These are phyloP conservation scores for Dryas iulia DNA, from an alignment of 1,140 invertebrate genomes.

Conservation along the genomic window DNA sequence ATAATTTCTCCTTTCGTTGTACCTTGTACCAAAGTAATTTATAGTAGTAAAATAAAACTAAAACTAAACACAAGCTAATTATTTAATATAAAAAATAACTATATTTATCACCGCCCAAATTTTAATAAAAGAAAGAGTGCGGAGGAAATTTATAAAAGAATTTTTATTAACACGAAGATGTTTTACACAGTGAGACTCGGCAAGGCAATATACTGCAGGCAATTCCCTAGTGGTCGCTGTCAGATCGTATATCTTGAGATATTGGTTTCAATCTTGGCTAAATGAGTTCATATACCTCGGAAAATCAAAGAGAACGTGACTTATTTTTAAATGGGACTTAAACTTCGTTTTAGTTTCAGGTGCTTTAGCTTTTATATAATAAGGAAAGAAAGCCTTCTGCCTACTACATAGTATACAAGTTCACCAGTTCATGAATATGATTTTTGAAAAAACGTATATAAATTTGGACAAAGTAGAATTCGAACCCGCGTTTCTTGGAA, in stretches of 20 bases:
- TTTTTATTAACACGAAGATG: neutral
- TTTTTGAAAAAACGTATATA: too few species aligned
- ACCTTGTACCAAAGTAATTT: too few species aligned
- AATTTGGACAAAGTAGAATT: too few species aligned
- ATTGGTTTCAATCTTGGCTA: conserved; percentile 21
- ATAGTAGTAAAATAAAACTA: neutral
- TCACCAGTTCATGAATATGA: too few species aligned
- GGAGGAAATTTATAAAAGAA: neutral
- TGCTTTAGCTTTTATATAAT: neutral
- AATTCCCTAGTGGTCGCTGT: conserved; percentile 16
- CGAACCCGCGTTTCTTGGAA: too few species aligned
- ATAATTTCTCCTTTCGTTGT: too few species aligned
- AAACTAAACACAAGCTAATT: neutral
- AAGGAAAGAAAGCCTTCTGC: neutral
- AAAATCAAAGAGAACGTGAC: conserved; percentile 17
- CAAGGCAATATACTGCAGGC: neutral
- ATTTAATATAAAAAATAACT: neutral
- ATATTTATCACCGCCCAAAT: neutral
- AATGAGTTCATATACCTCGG: conserved; percentile 16
- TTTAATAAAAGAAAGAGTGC: neutral
- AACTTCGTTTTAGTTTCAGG: neutral
- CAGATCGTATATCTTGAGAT: conserved; percentile 20
- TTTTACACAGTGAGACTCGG: neutral
- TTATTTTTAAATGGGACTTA: conserved; percentile 4
- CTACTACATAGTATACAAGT: too few species aligned